Conservation (phyloP, 2,888 invertebrate species). For the Agrotis ipsilon region DNA sequence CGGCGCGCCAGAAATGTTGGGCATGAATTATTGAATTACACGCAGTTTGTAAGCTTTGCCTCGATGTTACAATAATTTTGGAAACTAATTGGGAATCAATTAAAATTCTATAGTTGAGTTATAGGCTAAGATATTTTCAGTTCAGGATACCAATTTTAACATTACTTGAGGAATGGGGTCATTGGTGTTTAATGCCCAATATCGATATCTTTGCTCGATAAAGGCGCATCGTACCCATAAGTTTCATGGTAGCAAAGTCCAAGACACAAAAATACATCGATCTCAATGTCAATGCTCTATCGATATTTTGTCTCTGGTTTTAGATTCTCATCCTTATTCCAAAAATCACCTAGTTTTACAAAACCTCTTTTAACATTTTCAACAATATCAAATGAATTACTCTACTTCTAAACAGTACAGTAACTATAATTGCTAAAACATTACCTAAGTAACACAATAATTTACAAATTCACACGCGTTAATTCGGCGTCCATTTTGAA, state of each 20-base stretch:
- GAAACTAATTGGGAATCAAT: constrained; percentile 40
- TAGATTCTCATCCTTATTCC: background rate
- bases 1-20: constrained; percentile 18
- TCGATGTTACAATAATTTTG: constrained; percentile 11
- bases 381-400: constrained; percentile 11
- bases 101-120: constrained; percentile 26
- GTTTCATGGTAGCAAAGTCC: too few relatives aligned
- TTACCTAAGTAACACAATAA: constrained; percentile 49
- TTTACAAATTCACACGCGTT: constrained; percentile 60
- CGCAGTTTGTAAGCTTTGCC: constrained; percentile 14
- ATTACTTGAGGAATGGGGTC: too few relatives aligned
- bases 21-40: constrained; percentile 46
- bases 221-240: too few relatives aligned
- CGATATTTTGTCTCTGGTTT: background rate
- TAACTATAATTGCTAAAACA: constrained; percentile 31
- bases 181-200: too few relatives aligned
- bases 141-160: background rate
- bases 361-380: background rate
- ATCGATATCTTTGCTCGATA: background rate
- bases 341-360: background rate
- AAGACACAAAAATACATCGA: too few relatives aligned
- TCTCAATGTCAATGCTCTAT: background rate
- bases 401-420: constrained; percentile 13
- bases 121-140: background rate
- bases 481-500: constrained; percentile 56